Base-by-base conservation (phyloP, 2,888 invertebrate genomes). In the Dromius quadrimaculatus region DNA sequence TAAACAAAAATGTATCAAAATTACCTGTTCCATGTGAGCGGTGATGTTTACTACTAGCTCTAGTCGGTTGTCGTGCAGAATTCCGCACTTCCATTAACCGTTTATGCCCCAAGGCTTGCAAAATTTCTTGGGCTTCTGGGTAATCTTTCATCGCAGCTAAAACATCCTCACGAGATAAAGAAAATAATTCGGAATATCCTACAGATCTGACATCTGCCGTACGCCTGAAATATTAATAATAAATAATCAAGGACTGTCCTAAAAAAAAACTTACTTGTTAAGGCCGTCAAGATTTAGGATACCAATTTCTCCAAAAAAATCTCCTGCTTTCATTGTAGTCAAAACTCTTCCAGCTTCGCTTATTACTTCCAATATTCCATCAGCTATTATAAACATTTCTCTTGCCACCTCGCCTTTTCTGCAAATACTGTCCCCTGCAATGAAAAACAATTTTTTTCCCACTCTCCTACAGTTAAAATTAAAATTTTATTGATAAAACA, bases 371-470 rank as follows among this genome's bases (percentile, higher is more conserved):
- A 97, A 85, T 77, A 97, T 95, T 5, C 97, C 98, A 81, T 97
- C 97, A 2, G 97, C 97, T 79, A 98, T 97, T 77, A 98, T 98
- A 80, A 97, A 98, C 97, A 98, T 98, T 84, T 98, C 97, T 73
- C 97, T 86, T 0, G 97, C 97, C 92, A 77, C 90, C 74, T 83
- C 84, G 77, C 95, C 97, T 84, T 97, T 95, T 36, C 97, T 89
- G 80, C 97, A 97, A 79, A 98, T 97, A 72, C 97, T 92, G 83
- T 98, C 97, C 17, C 50, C 50, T 50, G 28, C 20, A 47, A 22
- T 5, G 4, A 28, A 28, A 28, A 5, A 28, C 8, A 28, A 28
- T 28, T 5, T 28, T 28, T n/a, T n/a, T n/a, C n/a, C n/a, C n/a
- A n/a, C n/a, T n/a, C n/a, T n/a, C n/a, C n/a, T n/a, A n/a, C n/a